A percentile compares a stretch with the other conserved stretches of the same genome.
These are phyloP conservation scores for Silurus lanzhouensis DNA, from an alignment of 2,797 vertebrate genomes.

Conservation along the genomic window DNA sequence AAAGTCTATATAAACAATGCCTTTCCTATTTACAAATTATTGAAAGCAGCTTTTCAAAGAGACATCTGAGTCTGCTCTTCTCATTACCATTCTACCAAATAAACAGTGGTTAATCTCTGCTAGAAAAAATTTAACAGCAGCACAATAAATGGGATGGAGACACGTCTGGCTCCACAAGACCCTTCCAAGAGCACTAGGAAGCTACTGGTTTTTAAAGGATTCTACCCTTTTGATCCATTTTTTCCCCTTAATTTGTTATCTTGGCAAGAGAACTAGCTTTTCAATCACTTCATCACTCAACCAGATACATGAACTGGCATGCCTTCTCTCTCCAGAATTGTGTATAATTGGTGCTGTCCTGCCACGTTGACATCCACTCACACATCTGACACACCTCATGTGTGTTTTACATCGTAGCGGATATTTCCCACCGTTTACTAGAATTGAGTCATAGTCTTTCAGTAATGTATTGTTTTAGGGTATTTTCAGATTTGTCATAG, in stretches of 20 bases:
- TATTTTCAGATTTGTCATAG: not conserved
- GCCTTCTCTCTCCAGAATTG: not conserved
- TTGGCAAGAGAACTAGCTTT: not conserved
- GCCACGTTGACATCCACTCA: not conserved
- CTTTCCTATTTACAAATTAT: not conserved
- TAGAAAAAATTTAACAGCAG: slow-evolving; percentile 7
- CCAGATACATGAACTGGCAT: not conserved
- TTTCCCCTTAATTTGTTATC: not conserved
- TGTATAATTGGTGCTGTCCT: not conserved
- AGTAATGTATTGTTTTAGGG: not conserved
- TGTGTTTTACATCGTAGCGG: not conserved
- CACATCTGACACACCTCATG: not conserved
- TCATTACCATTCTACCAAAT: not conserved
- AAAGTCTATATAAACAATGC: slow-evolving; percentile 9
- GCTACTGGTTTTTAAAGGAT: not conserved
- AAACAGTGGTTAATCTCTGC: not conserved
- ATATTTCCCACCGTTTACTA: not conserved
- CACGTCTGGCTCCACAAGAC: not conserved
- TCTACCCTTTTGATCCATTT: not conserved
- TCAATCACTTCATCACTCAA: not conserved
- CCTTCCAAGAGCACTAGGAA: not conserved
- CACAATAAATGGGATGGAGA: slow-evolving; percentile 12
- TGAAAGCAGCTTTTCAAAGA: not conserved
- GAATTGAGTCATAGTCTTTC: not conserved
- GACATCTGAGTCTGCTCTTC: not conserved